Percentiles rank a stretch among this genome's conserved stretches.
Evolutionary conservation across 2,797 vertebrate species (phyloP).

Genomic region (Coranthus polyacanthus): DNA sequence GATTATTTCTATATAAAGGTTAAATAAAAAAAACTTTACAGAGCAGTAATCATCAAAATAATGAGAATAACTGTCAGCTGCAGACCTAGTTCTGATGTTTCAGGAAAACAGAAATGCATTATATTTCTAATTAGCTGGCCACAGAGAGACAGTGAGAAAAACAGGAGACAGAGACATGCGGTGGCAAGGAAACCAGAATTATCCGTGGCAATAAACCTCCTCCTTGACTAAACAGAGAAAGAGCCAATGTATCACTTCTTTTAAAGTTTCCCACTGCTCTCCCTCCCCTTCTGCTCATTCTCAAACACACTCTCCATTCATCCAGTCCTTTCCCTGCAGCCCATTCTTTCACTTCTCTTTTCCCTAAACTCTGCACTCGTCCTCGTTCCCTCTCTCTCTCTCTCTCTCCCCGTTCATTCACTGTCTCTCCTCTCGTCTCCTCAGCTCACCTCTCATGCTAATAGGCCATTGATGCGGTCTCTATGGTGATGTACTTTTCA

Average conservation of each 20-base stretch:
- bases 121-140: too few species aligned
- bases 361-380: constrained; percentile 14
- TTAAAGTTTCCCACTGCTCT: constrained; percentile 32
- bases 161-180: neutral
- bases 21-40: too few species aligned
- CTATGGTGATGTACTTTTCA: constrained; percentile 72
- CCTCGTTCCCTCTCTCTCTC: neutral
- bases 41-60: too few species aligned
- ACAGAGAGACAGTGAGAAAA: neutral
- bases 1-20: too few species aligned
- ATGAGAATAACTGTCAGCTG: too few species aligned
- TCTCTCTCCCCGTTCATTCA: constrained; percentile 13
- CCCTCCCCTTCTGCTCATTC: constrained; percentile 10
- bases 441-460: constrained; percentile 70
- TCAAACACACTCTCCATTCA: constrained; percentile 57
- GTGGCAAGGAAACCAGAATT: constrained; percentile 24
- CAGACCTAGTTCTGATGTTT: too few species aligned
- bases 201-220: constrained; percentile 31
- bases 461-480: constrained; percentile 70
- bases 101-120: too few species aligned
- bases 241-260: constrained; percentile 52
- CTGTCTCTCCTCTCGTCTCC: constrained; percentile 37
- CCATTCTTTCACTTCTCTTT: constrained; percentile 30
- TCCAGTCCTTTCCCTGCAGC: constrained; percentile 32
- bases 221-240: constrained; percentile 40